phyloP scores from a whole-genome alignment of 2,888 invertebrate species.

The Acanthoscelides obtectus region DNA sequence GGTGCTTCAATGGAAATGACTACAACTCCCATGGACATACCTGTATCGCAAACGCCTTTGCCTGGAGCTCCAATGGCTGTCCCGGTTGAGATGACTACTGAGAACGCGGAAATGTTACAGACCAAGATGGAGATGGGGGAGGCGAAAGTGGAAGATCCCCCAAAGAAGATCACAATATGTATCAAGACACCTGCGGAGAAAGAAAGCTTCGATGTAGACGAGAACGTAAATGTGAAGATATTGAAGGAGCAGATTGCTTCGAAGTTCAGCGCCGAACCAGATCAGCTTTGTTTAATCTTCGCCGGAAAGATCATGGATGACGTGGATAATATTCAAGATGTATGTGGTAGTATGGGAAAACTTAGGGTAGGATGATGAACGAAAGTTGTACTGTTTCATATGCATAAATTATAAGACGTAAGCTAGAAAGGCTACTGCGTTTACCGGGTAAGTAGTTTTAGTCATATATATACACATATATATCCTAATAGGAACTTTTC shows the following conservation, averaged over 20 bases:
- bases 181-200: constrained; percentile 96
- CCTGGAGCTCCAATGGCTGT: neutral
- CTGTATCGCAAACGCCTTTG: neutral
- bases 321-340: constrained; percentile 68
- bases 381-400: neutral
- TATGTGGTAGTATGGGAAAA: neutral
- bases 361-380: neutral
- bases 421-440: no score
- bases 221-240: constrained; percentile 82
- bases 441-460: no score
- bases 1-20: neutral
- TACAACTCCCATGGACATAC: neutral
- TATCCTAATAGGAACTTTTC: no score
- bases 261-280: constrained; percentile 79
- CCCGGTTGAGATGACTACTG: neutral
- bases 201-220: constrained; percentile 76
- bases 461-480: no score
- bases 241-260: constrained; percentile 79
- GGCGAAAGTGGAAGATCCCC: constrained; percentile 13
- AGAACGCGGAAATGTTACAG: neutral
- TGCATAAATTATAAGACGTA: no score
- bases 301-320: constrained; percentile 99
- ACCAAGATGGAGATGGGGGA: constrained; percentile 18
- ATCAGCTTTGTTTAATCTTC: constrained; percentile 92
- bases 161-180: constrained; percentile 70